Evolutionary conservation across 2,888 invertebrate species (phyloP).

Genomic region (Caenorhabditis plicata): DNA sequence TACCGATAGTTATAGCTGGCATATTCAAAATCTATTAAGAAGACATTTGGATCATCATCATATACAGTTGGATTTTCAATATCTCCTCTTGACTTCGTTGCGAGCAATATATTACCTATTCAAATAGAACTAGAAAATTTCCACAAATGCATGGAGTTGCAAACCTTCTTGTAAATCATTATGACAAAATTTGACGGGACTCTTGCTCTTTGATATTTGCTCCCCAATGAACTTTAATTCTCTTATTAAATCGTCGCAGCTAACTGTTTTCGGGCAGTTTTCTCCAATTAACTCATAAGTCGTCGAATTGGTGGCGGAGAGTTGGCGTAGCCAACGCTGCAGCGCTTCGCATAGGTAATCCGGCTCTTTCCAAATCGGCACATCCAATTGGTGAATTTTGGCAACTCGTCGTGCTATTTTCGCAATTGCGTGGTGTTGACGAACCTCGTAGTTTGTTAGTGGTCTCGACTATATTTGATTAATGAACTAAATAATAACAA

Average conservation of each 20-base stretch:
- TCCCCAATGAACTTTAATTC: conserved; percentile 42
- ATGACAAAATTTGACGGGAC: conserved; percentile 75
- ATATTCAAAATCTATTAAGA: conserved; percentile 89
- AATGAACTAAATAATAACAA: background rate
- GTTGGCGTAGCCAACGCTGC: conserved; percentile 65
- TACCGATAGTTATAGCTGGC: conserved; percentile 84
- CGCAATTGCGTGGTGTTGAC: conserved; percentile 78
- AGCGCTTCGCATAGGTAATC: conserved; percentile 91
- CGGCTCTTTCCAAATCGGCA: conserved; percentile 93
- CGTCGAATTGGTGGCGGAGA: conserved; percentile 41
- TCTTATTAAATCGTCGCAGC: conserved; percentile 37
- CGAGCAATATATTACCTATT: conserved; percentile 66
- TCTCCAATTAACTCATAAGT: conserved; percentile 53
- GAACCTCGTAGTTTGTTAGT: conserved; percentile 79
- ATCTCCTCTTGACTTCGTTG: conserved; percentile 64
- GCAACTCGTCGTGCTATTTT: conserved; percentile 90
- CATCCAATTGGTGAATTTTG: conserved; percentile 78
- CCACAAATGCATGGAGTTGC: background rate
- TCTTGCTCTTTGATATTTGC: conserved; percentile 67
- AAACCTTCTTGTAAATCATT: conserved; percentile 67
- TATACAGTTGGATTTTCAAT: conserved; percentile 58
- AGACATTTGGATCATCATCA: conserved; percentile 69
- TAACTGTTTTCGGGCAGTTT: conserved; percentile 43
- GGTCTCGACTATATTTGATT: conserved; percentile 76
- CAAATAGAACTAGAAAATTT: background rate